Percentiles rank a stretch among this genome's conserved stretches.
phyloP scores from a whole-genome alignment of 2,113 vertebrate species.

The Pungitius pungitius region DNA sequence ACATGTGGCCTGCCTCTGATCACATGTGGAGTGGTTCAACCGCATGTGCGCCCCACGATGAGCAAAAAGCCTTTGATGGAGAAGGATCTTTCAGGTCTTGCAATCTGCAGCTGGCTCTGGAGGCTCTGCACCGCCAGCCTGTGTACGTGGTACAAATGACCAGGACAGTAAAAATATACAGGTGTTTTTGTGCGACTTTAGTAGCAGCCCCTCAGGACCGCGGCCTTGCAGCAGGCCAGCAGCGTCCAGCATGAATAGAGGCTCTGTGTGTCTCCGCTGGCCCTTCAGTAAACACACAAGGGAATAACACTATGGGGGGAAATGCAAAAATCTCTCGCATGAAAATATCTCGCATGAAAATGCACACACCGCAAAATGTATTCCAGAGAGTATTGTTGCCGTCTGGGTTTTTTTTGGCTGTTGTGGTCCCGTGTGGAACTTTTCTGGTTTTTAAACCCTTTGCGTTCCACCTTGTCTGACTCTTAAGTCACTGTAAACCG shows the following conservation, averaged over 20 bases:
- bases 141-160: neutral
- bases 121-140: too few relatives aligned
- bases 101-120: too few relatives aligned
- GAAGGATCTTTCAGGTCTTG: neutral
- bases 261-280: constrained; percentile 63
- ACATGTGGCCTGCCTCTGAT: neutral
- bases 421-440: constrained; percentile 11
- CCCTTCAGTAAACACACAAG: constrained; percentile 62
- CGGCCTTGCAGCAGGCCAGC: constrained; percentile 52
- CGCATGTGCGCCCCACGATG: neutral
- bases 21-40: neutral
- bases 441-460: neutral
- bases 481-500: constrained; percentile 14
- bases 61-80: constrained; percentile 17
- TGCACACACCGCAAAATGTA: constrained; percentile 22
- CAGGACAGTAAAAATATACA: constrained; percentile 18
- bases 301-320: constrained; percentile 58
- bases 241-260: constrained; percentile 71
- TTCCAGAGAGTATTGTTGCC: constrained; percentile 4
- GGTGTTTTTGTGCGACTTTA: constrained; percentile 24
- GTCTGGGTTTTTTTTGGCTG: neutral
- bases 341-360: constrained; percentile 12
- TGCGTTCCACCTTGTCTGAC: neutral
- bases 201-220: constrained; percentile 46
- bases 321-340: constrained; percentile 29